A percentile compares a stretch with the other conserved stretches of the same genome.
Evolutionary conservation across 2,888 invertebrate species (phyloP).

Genomic region (Caradrina kadenii): DNA sequence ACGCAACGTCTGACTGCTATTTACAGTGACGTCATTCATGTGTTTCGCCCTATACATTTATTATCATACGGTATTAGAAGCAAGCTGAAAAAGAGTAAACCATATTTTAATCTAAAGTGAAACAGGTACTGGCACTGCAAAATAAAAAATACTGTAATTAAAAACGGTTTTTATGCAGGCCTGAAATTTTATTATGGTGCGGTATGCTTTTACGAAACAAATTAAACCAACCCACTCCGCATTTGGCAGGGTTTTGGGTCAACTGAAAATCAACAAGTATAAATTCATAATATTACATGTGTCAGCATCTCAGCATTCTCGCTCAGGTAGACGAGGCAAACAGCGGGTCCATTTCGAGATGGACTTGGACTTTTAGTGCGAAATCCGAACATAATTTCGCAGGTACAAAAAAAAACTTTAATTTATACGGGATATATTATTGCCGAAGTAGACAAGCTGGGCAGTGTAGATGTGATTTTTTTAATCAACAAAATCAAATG

Average conservation of each 20-base stretch:
- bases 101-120: neutral
- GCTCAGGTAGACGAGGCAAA: slow-evolving; percentile 47
- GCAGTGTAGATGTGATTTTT: neutral
- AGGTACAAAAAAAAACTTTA: slow-evolving; percentile 4
- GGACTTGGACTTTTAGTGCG: slow-evolving; percentile 21
- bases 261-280: slow-evolving; percentile 42
- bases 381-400: slow-evolving; percentile 8
- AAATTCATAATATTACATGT: slow-evolving; percentile 36
- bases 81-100: slow-evolving; percentile 6
- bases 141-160: neutral
- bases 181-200: neutral
- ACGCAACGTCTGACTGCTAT: slow-evolving; percentile 35
- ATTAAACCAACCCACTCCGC: slow-evolving; percentile 2
- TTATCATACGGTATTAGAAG: slow-evolving; percentile 10
- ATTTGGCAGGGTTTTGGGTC: slow-evolving; percentile 10
- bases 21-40: slow-evolving; percentile 25
- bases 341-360: slow-evolving; percentile 39
- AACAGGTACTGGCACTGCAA: neutral
- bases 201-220: slow-evolving; percentile 6
- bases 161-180: neutral
- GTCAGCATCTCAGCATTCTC: slow-evolving; percentile 45
- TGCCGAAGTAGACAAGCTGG: neutral
- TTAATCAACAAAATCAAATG: slow-evolving; percentile 7
- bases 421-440: slow-evolving; percentile 20
- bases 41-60: slow-evolving; percentile 31